Conservation (phyloP, 2,888 invertebrate species). For the Ypsolopha scabrella region DNA sequence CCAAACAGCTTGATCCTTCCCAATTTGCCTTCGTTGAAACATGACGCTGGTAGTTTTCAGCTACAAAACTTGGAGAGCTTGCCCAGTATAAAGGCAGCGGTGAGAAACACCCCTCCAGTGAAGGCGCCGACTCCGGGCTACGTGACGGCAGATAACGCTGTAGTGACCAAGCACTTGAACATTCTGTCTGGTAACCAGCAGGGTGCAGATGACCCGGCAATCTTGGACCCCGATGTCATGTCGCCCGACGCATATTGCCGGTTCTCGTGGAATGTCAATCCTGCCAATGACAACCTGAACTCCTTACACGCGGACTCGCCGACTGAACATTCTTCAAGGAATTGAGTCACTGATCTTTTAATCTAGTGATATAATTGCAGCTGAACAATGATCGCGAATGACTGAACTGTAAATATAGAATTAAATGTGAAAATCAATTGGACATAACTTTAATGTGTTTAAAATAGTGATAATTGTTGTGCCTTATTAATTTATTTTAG, state of each 20-base stretch:
- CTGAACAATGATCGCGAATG: slow-evolving; percentile 32
- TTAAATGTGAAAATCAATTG: neutral
- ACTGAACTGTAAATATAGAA: slow-evolving; percentile 44
- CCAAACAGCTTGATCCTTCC: slow-evolving; percentile 60
- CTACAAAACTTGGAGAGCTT: slow-evolving; percentile 52
- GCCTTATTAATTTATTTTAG: slow-evolving; percentile 71
- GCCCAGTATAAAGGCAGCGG: slow-evolving; percentile 49
- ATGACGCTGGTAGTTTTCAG: slow-evolving; percentile 54
- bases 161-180: slow-evolving; percentile 57
- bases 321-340: slow-evolving; percentile 40
- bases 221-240: slow-evolving; percentile 51
- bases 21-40: slow-evolving; percentile 48
- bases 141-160: slow-evolving; percentile 51
- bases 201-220: slow-evolving; percentile 46
- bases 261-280: slow-evolving; percentile 64
- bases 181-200: slow-evolving; percentile 43
- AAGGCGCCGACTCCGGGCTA: slow-evolving; percentile 46
- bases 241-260: slow-evolving; percentile 64
- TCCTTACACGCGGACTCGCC: slow-evolving; percentile 48
- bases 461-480: slow-evolving; percentile 65
- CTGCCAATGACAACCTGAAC: slow-evolving; percentile 56
- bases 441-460: too few relatives aligned
- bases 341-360: slow-evolving; percentile 35
- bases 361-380: slow-evolving; percentile 33
- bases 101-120: slow-evolving; percentile 30